Evolutionary conservation across 2,113 vertebrate species (phyloP).

Genomic region (Cyanistes caeruleus): DNA sequence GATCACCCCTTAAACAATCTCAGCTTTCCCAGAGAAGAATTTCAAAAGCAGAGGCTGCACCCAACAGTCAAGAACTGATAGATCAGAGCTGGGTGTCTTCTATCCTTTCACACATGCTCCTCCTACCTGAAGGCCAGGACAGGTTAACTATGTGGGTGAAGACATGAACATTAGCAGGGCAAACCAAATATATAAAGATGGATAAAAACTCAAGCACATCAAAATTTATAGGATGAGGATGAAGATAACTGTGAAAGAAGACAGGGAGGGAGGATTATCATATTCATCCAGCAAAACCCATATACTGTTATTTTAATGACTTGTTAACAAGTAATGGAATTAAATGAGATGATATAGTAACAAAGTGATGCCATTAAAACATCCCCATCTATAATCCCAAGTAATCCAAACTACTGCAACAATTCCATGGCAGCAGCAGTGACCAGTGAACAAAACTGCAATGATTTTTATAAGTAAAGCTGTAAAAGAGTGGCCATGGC

Average conservation of each 20-base stretch:
- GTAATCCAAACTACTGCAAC: neutral
- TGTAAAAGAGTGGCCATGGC: neutral
- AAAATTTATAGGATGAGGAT: neutral
- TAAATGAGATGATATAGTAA: neutral
- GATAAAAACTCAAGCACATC: neutral
- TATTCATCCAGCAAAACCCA: neutral
- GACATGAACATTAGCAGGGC: neutral
- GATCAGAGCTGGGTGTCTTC: neutral
- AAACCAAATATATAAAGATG: neutral
- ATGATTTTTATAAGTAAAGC: neutral
- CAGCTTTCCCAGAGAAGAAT: neutral
- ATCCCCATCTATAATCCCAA: neutral
- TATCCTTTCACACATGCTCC: neutral
- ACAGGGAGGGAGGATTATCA: neutral
- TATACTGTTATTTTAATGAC: neutral
- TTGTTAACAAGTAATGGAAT: neutral
- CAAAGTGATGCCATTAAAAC: neutral
- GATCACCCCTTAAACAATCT: rapidly evolving
- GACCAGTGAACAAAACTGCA: neutral
- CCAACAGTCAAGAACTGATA: neutral
- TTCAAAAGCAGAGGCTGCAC: neutral
- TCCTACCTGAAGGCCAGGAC: neutral
- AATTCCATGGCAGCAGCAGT: neutral
- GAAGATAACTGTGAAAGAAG: too few relatives aligned
- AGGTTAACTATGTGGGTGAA: neutral